Conservation (phyloP, 1,140 invertebrate species). For the Thrips palmi region DNA sequence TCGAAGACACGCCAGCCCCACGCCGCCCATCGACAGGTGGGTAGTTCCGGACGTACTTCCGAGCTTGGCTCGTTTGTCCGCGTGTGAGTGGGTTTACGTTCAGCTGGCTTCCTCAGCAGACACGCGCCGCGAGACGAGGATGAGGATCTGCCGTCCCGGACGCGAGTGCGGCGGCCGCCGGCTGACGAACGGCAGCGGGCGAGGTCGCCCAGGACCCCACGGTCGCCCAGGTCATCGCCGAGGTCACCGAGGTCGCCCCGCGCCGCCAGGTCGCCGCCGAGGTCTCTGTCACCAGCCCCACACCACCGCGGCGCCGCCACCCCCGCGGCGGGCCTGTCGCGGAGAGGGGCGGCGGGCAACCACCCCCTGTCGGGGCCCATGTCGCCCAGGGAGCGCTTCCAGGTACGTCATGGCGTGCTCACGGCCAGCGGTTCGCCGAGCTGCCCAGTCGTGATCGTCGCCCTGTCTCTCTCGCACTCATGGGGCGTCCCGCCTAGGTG, state of each 20-base stretch:
- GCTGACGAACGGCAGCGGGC: conserved; percentile 29
- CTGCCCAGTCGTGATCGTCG: neutral
- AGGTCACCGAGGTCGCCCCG: too few species aligned
- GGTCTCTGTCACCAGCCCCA: too few species aligned
- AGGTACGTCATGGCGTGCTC: too few species aligned
- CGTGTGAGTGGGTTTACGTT: neutral
- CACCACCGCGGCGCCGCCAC: too few species aligned
- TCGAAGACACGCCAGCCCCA: too few species aligned
- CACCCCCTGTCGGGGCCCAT: conserved; percentile 19
- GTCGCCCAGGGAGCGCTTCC: conserved; percentile 54
- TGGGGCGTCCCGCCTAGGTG: too few species aligned
- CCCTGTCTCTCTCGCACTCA: too few species aligned
- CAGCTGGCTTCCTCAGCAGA: neutral
- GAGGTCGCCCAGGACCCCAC: conserved; percentile 28
- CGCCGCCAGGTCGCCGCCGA: too few species aligned
- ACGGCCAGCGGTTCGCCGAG: neutral
- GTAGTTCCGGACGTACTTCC: too few species aligned
- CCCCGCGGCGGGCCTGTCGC: too few species aligned
- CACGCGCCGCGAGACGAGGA: neutral
- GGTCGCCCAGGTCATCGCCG: too few species aligned
- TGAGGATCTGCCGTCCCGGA: conserved; percentile 1
- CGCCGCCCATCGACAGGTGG: neutral
- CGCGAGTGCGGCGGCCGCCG: conserved; percentile 7
- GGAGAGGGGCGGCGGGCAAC: neutral
- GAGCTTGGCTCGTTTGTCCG: too few species aligned